phyloP scores from a whole-genome alignment of 2,113 vertebrate genomes.

The Myiozetetes cayanensis region DNA sequence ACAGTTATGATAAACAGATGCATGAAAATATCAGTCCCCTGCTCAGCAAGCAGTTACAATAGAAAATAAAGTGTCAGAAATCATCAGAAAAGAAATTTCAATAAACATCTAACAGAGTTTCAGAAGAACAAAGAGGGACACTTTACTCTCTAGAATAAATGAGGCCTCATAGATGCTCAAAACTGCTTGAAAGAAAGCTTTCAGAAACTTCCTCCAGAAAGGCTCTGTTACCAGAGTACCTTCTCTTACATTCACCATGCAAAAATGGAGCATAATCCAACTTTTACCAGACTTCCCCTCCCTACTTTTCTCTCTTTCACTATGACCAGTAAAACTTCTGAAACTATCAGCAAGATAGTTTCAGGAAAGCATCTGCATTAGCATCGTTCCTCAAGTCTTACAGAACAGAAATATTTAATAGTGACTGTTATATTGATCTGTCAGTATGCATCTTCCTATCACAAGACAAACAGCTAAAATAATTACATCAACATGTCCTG shows the following conservation, averaged over 20 bases:
- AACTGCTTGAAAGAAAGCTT: neutral
- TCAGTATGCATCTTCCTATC: neutral
- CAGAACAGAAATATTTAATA: neutral
- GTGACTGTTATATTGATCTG: neutral
- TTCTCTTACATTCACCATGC: neutral
- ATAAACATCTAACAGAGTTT: neutral
- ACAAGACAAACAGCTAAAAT: neutral
- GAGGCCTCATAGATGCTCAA: neutral
- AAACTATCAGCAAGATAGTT: neutral
- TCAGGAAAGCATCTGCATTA: neutral
- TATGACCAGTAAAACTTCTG: neutral
- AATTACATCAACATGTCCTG: slow-evolving; percentile 22
- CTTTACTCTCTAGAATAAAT: neutral
- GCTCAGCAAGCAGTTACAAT: neutral
- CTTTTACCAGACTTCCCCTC: neutral
- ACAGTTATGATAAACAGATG: neutral
- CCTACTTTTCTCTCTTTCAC: neutral
- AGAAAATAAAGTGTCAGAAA: neutral
- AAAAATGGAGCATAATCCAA: neutral
- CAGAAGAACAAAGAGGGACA: neutral
- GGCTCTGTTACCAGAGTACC: neutral
- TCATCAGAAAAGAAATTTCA: neutral
- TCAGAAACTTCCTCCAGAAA: neutral
- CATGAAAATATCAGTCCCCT: neutral
- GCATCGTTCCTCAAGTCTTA: neutral